These are phyloP conservation scores for Natrix natrix DNA, from an alignment of 2,797 vertebrate species.

Conservation along the genomic window DNA sequence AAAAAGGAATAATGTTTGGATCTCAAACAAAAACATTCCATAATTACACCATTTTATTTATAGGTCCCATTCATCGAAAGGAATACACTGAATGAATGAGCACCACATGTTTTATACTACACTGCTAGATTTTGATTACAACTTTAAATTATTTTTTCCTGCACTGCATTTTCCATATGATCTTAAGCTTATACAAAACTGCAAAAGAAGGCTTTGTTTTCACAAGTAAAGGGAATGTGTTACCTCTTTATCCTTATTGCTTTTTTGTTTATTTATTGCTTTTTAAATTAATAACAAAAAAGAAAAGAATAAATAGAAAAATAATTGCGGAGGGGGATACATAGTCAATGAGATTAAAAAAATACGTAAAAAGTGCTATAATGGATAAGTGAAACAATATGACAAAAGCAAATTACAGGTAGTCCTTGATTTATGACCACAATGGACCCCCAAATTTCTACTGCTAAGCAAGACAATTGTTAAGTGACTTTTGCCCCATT, in stretches of 20 bases:
- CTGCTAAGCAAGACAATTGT: background rate
- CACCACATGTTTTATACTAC: background rate
- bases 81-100: background rate
- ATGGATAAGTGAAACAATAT: background rate
- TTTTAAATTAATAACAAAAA: background rate
- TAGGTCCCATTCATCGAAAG: background rate
- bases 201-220: background rate
- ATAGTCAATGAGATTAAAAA: background rate
- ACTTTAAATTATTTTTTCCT: background rate
- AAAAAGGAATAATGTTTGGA: background rate
- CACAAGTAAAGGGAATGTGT: constrained; percentile 9
- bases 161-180: background rate
- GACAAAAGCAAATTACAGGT: background rate
- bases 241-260: background rate
- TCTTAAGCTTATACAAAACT: background rate
- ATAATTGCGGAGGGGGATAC: background rate
- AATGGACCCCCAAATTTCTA: background rate
- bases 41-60: background rate
- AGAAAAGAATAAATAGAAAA: background rate
- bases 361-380: background rate
- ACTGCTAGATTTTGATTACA: background rate
- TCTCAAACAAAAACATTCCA: background rate
- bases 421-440: background rate
- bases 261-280: background rate
- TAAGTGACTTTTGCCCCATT: background rate